These are phyloP conservation scores for Fistularia commersonii DNA, from an alignment of 2,797 vertebrate genomes.

Conservation along the genomic window DNA sequence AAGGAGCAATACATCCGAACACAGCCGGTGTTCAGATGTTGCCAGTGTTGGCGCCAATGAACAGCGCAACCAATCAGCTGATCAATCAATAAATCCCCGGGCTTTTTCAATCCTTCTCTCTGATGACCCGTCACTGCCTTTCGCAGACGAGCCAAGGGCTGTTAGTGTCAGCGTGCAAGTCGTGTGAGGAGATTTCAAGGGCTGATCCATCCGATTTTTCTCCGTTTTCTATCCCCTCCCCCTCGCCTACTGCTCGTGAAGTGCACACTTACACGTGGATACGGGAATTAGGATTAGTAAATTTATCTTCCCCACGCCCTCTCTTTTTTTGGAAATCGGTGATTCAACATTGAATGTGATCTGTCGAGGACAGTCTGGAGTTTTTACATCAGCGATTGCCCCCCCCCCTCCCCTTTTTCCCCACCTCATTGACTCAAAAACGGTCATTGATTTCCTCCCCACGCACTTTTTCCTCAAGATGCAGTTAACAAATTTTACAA, in stretches of 20 bases:
- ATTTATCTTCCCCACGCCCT: not conserved
- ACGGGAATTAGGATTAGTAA: slow-evolving; percentile 6
- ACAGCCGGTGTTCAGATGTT: slow-evolving; percentile 14
- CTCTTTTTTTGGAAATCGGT: not conserved
- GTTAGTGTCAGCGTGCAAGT: slow-evolving; percentile 44
- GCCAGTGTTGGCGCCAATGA: slow-evolving; percentile 4
- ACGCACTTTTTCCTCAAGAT: slow-evolving; percentile 3
- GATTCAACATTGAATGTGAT: not conserved
- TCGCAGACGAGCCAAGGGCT: slow-evolving; percentile 62
- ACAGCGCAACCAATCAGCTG: slow-evolving; percentile 10
- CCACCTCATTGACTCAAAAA: not conserved
- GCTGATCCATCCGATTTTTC: slow-evolving; percentile 56
- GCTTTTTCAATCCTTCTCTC: slow-evolving; percentile 39
- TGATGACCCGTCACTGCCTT: slow-evolving; percentile 37
- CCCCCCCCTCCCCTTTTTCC: not conserved
- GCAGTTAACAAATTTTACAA: slow-evolving; percentile 4
- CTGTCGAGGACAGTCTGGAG: no score
- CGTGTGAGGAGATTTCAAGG: slow-evolving; percentile 61
- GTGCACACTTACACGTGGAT: slow-evolving; percentile 17
- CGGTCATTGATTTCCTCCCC: not conserved
- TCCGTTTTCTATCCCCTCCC: not conserved
- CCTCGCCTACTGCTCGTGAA: slow-evolving; percentile 22
- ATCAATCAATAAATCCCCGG: slow-evolving; percentile 30
- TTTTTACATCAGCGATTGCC: slow-evolving; percentile 9
- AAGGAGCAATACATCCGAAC: slow-evolving; percentile 20